Evolutionary conservation across 2,888 invertebrate species (phyloP).

Genomic region (Sabellastarte sp.): DNA sequence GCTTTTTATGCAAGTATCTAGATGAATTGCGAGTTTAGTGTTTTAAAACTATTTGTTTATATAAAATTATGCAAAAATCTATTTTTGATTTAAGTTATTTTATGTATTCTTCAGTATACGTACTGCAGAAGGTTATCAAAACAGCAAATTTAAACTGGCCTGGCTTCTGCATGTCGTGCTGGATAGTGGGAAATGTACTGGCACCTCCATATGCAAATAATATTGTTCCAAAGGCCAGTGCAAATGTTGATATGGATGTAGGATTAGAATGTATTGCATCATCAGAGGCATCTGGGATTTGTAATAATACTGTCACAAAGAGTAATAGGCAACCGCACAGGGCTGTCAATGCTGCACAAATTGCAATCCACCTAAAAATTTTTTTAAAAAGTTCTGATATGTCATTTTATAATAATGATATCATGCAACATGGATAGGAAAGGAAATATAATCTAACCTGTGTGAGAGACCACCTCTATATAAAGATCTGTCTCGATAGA

Average conservation of each 20-base stretch:
- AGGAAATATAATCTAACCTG: too few species aligned
- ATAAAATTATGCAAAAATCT: too few species aligned
- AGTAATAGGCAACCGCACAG: neutral
- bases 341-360: neutral
- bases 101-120: too few species aligned
- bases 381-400: neutral
- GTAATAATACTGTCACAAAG: neutral
- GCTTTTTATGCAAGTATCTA: too few species aligned
- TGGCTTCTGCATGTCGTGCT: slow-evolving; percentile 1
- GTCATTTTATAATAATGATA: too few species aligned
- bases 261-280: neutral
- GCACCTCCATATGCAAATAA: slow-evolving; percentile 1
- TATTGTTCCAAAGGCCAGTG: neutral
- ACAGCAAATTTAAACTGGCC: neutral
- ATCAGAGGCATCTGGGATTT: neutral
- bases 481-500: too few species aligned
- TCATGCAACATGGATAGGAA: too few species aligned
- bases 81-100: too few species aligned
- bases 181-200: slow-evolving; percentile 2
- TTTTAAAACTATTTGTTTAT: too few species aligned
- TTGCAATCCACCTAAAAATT: neutral
- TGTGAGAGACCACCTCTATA: too few species aligned
- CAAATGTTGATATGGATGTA: neutral
- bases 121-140: too few species aligned
- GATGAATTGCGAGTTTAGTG: too few species aligned